Evolutionary conservation across 23 tunicate species (phyloP).

Genomic region (Styela plicata): DNA sequence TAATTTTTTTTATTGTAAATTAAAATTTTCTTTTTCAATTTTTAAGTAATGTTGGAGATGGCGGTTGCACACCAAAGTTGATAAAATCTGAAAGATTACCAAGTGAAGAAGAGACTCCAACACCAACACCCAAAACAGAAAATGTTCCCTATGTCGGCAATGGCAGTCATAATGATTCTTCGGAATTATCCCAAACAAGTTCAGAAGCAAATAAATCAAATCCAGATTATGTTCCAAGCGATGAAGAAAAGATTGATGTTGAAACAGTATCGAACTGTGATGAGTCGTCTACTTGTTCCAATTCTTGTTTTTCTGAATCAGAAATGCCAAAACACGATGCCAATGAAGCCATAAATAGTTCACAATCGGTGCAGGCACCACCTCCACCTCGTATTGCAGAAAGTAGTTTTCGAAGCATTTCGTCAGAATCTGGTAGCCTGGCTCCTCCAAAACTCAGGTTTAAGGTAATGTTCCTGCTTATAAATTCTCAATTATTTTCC

Average conservation of each 20-base stretch:
- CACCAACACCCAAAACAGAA: neutral
- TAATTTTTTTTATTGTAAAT: no score
- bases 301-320: neutral
- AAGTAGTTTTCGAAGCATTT: neutral
- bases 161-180: neutral
- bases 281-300: constrained; percentile 9
- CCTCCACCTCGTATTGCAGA: neutral
- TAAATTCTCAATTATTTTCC: neutral
- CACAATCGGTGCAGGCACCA: neutral
- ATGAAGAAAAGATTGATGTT: constrained; percentile 22
- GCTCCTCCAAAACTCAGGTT: constrained; percentile 70
- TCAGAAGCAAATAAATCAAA: neutral
- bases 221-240: neutral
- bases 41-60: constrained; percentile 47
- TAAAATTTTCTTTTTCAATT: no score
- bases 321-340: neutral
- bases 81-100: constrained; percentile 50
- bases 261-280: constrained; percentile 21
- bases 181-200: neutral
- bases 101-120: neutral
- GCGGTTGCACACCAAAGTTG: constrained; percentile 44
- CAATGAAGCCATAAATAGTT: neutral
- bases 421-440: neutral
- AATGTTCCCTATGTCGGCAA: neutral
- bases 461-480: constrained; percentile 42